Base-by-base conservation (phyloP, 1,140 invertebrate species). In the Drosophila sproati region DNA sequence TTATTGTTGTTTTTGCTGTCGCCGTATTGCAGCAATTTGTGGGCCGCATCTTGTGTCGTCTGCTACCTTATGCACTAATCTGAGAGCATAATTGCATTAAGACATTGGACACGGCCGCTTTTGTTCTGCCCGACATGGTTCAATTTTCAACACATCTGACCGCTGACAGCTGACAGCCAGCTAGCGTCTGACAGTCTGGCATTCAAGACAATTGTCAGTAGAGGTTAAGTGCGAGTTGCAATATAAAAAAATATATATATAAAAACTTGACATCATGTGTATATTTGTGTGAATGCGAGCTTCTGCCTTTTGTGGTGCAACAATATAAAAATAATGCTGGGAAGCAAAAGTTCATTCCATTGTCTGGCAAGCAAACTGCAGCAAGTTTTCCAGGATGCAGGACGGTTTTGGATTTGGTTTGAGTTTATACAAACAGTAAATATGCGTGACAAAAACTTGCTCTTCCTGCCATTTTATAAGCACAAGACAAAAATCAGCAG, bases 361-460 rank as follows among this genome's bases (percentile, higher is more conserved):
- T 86, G 82, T 86, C 71, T 87, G 67, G 31, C 54, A 81, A 61
- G 60, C 70, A 72, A 78, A 68, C 51, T 78, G 82, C 78, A 67
- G 81, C 63, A 77, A 71, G 60, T 71, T 62, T 61, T 51, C 29
- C 48, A 39, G 39, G 29, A 43, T 31, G 31, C 55, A 10, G 41
- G 10, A 10, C 32, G 31, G 2, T 41, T 31, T 29, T 47, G 50
- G 77, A 63, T 57, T 28, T 32, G n/a, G 20, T 68, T 55, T 41
- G 56, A 70, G 72, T 70, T 70, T 74, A 82, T 64, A 82, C 79
- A 88, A 86, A 86, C 82, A 82, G 83, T 88, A 86, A 86, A 86
- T 86, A 86, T 88, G 82, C 83, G 82, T 88, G 83, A 86, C 82
- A 86, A 86, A 86, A 86, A 86, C 83, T 86, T 86, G 76, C 83